phyloP scores from a whole-genome alignment of 2,888 invertebrate genomes.

The Ochlodes sylvanus region DNA sequence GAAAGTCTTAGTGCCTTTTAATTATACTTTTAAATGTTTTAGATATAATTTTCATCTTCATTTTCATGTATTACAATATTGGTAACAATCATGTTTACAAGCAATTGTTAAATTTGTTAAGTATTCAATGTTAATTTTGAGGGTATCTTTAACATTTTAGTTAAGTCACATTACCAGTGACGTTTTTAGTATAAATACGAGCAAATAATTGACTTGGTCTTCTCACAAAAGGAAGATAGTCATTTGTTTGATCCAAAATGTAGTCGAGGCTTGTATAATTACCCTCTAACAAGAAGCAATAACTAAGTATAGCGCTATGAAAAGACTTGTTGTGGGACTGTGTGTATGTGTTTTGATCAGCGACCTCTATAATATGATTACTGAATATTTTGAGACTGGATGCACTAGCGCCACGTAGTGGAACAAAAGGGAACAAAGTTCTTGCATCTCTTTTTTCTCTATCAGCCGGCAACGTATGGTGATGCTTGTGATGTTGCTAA shows the following conservation, averaged over 20 bases:
- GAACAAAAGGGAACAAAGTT: too few relatives aligned
- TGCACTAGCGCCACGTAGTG: too few relatives aligned
- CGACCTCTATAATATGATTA: neutral
- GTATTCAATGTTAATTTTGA: neutral
- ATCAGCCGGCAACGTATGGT: too few relatives aligned
- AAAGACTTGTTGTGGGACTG: slow-evolving; percentile 41
- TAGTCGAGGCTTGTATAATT: slow-evolving; percentile 18
- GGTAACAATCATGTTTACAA: neutral
- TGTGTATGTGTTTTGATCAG: slow-evolving; percentile 11
- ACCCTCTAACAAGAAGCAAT: slow-evolving; percentile 26
- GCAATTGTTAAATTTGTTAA: slow-evolving; percentile 1
- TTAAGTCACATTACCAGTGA: neutral
- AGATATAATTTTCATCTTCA: neutral
- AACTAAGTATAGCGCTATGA: slow-evolving; percentile 39
- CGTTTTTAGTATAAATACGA: neutral
- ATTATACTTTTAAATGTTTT: neutral
- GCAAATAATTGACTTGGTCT: neutral
- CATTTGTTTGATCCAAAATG: slow-evolving; percentile 8
- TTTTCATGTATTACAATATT: too few relatives aligned
- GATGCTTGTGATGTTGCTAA: too few relatives aligned
- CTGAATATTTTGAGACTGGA: too few relatives aligned
- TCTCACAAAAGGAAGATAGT: too few relatives aligned
- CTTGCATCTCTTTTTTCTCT: too few relatives aligned
- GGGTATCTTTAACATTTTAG: too few relatives aligned
- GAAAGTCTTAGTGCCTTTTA: neutral